These are phyloP conservation scores for Cricetomys ansorgei DNA, from an alignment of 2,113 vertebrate species.

Conservation along the genomic window DNA sequence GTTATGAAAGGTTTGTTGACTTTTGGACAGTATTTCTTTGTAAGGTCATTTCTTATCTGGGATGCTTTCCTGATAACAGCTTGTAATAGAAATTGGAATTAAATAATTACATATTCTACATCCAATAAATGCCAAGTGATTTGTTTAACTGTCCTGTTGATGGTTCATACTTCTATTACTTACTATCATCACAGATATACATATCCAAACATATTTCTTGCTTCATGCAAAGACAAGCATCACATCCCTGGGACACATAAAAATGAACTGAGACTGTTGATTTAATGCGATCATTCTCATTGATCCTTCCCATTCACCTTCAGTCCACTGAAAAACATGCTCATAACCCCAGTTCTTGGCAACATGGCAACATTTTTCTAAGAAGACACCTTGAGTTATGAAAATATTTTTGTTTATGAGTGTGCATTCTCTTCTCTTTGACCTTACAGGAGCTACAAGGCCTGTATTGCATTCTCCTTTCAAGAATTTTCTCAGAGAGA, in stretches of 20 bases:
- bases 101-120: slow-evolving; percentile 2
- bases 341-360: neutral
- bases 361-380: neutral
- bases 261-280: neutral
- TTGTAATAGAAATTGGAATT: neutral
- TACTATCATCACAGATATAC: neutral
- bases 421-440: neutral
- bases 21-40: neutral
- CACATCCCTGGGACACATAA: neutral
- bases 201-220: neutral
- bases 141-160: neutral
- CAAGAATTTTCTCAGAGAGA: neutral
- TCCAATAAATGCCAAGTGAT: neutral
- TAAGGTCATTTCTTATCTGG: neutral
- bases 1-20: neutral
- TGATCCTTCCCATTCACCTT: neutral
- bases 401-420: neutral
- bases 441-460: neutral
- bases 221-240: neutral
- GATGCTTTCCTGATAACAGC: neutral
- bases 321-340: neutral
- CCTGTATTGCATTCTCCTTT: neutral
- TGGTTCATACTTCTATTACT: neutral
- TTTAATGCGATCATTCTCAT: neutral
- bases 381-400: neutral